Base-by-base conservation (phyloP, 2,888 invertebrate genomes). In the Acrobasis suavella region DNA sequence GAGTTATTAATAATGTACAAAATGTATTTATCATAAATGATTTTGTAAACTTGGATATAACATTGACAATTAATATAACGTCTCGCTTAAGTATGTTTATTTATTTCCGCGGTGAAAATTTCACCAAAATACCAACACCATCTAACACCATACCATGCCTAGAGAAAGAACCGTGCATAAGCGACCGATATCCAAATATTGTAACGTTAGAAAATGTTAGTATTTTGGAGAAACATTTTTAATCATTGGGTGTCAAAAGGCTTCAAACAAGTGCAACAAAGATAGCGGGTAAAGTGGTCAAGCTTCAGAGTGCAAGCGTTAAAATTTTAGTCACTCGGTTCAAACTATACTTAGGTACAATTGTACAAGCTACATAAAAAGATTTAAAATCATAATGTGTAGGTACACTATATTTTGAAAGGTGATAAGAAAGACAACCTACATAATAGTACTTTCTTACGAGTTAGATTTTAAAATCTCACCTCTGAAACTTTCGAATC, bases 41-140 rank as follows among this genome's bases (percentile, higher is more conserved):
- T 46, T 14, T 46, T 46, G 46, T 14, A 46, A 2, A 14, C n/a
- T 46, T 42, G 2, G 14, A n/a, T 46, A 14, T 46, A 6, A 46
- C 7, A 14, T 46, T 46, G 32, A n/a, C 9, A 5, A 46, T n/a
- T 14, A n/a, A 46, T n/a, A 9, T n/a, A 52, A 42, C 42, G 17
- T 22, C 15, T 10, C 50, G 22, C 17, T 37, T 70, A 65, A 58
- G 82, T 87, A 91, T 87, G 89, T 89, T 89, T 85, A 89, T 76
- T 67, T 81, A 77, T 63, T 67, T 67, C 69, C 75, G 79, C 75
- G 78, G 80, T 82, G 83, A 81, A 72, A 73, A 83, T 85, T 91
- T 80, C 91, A 88, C 91, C 92, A 91, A 92, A 92, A 92, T 92
- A 92, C 92, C 91, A 92, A 92, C 92, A 92, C 92, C 92, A 83